A percentile compares a stretch with the other conserved stretches of the same genome.
These are phyloP conservation scores for Criorhina ranunculi DNA, from an alignment of 2,888 invertebrate species.

Conservation along the genomic window DNA sequence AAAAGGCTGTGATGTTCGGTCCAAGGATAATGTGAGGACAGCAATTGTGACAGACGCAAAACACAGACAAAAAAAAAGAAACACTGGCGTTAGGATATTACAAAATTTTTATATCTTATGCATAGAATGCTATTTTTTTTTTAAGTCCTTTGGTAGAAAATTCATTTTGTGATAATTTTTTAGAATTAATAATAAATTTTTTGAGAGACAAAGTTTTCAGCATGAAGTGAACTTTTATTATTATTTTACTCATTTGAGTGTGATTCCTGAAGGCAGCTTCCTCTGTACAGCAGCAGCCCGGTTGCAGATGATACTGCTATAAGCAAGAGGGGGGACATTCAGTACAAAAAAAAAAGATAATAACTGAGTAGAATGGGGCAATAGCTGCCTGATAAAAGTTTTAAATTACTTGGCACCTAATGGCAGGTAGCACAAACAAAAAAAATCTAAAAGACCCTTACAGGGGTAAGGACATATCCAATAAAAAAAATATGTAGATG, in stretches of 20 bases:
- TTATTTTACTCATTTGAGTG: constrained; percentile 75
- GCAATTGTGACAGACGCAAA: constrained; percentile 61
- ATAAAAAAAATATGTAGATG: constrained; percentile 36
- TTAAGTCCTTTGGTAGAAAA: constrained; percentile 32
- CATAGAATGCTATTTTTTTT: constrained; percentile 19
- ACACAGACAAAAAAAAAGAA: constrained; percentile 21
- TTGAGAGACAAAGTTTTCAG: constrained; percentile 60
- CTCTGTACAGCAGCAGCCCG: constrained; percentile 31
- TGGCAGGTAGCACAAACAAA: constrained; percentile 41
- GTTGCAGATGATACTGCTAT: constrained; percentile 28
- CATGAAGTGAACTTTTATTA: constrained; percentile 73
- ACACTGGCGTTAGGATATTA: constrained; percentile 41
- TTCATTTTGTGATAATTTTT: constrained; percentile 75
- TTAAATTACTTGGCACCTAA: constrained; percentile 72
- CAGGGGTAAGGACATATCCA: background rate
- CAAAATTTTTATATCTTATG: constrained; percentile 41
- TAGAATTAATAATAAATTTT: constrained; percentile 74
- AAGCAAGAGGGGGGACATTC: constrained; percentile 1
- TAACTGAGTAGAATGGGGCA: constrained; percentile 19
- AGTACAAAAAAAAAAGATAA: constrained; percentile 25
- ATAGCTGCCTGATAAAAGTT: constrained; percentile 64
- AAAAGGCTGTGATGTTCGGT: constrained; percentile 57
- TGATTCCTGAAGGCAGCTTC: constrained; percentile 62
- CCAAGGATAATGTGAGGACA: constrained; percentile 62
- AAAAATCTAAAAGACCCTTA: constrained; percentile 8